Conservation (phyloP, 2,888 invertebrate genomes). For the Netelia inedita region DNA sequence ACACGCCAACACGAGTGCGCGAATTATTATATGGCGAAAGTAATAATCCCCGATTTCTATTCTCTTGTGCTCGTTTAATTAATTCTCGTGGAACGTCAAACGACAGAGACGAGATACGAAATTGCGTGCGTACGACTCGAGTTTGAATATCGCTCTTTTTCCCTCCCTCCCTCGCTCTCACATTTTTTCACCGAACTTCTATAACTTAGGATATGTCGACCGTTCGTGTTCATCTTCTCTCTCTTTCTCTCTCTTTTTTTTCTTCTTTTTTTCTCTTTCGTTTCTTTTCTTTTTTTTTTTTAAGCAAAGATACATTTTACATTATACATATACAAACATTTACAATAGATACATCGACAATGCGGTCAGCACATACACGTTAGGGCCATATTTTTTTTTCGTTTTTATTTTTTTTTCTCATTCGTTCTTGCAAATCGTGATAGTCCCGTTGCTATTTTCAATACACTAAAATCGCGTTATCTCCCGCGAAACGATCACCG, state of each 20-base stretch:
- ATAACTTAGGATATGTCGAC: slow-evolving; percentile 83
- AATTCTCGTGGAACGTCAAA: slow-evolving; percentile 39
- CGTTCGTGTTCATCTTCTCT: slow-evolving; percentile 61
- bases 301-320: slow-evolving; percentile 83
- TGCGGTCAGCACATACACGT: slow-evolving; percentile 62
- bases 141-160: slow-evolving; percentile 65
- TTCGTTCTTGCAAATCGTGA: slow-evolving; percentile 29
- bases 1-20: slow-evolving; percentile 15
- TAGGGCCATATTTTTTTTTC: slow-evolving; percentile 51
- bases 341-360: slow-evolving; percentile 83
- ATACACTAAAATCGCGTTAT: too few relatives aligned
- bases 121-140: slow-evolving; percentile 48
- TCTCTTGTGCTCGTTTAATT: slow-evolving; percentile 11
- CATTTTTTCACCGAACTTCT: slow-evolving; percentile 58
- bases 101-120: slow-evolving; percentile 50
- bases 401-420: slow-evolving; percentile 22
- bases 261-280: slow-evolving; percentile 55
- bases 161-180: slow-evolving; percentile 8
- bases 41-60: slow-evolving; percentile 13
- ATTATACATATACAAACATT: slow-evolving; percentile 84
- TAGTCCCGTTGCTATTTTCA: slow-evolving; percentile 19
- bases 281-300: slow-evolving; percentile 46
- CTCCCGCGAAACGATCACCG: too few relatives aligned
- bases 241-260: slow-evolving; percentile 53
- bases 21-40: slow-evolving; percentile 26